These are phyloP conservation scores for Drusus annulatus DNA, from an alignment of 1,140 invertebrate genomes.

Conservation along the genomic window DNA sequence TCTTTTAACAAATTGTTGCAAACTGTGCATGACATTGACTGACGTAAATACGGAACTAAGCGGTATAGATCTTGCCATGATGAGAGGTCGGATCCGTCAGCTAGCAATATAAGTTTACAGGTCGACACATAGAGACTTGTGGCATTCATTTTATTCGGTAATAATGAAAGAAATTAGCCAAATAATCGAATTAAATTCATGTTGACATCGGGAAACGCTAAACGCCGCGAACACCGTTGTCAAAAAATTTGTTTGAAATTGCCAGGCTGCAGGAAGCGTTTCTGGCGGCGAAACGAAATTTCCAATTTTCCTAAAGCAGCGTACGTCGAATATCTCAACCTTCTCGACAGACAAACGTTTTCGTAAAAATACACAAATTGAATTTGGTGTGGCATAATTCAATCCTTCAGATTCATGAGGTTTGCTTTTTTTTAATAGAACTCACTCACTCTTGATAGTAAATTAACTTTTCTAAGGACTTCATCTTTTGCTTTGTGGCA, in stretches of 20 bases:
- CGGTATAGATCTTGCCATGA: conserved; percentile 87
- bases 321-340: too few species aligned
- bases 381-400: too few species aligned
- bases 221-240: conserved; percentile 48
- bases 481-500: too few species aligned
- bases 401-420: too few species aligned
- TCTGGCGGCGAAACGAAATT: too few species aligned
- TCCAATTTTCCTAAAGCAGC: too few species aligned
- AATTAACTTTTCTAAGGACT: too few species aligned
- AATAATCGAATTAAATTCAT: conserved; percentile 28
- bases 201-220: conserved; percentile 49
- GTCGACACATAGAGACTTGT: conserved; percentile 88
- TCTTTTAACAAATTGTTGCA: conserved; percentile 87
- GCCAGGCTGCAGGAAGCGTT: not conserved
- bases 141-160: conserved; percentile 80
- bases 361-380: too few species aligned
- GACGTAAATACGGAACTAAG: conserved; percentile 86
- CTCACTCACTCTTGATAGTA: too few species aligned
- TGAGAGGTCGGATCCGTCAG: conserved; percentile 74
- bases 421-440: too few species aligned
- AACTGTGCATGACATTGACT: conserved; percentile 90
- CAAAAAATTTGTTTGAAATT: conserved; percentile 19
- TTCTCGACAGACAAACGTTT: too few species aligned
- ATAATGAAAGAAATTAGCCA: conserved; percentile 3
- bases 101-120: conserved; percentile 83